These are phyloP conservation scores for Itoplectis maculator DNA, from an alignment of 2,888 invertebrate genomes.

Conservation along the genomic window DNA sequence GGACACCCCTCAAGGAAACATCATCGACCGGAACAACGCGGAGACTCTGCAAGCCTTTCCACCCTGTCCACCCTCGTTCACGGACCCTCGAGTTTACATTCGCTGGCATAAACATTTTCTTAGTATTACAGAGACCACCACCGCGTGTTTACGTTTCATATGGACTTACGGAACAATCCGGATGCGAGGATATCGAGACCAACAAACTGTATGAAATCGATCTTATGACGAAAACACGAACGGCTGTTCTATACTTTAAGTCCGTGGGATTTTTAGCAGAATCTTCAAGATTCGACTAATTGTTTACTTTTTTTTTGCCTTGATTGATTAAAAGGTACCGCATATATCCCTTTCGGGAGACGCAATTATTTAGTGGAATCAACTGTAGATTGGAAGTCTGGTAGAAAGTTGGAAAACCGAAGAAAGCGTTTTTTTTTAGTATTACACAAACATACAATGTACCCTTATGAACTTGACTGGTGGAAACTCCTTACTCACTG, in stretches of 20 bases:
- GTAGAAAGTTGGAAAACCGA: no score
- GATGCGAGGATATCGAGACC: neutral
- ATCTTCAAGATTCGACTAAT: neutral
- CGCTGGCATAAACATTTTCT: constrained; percentile 9
- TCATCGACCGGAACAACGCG: neutral
- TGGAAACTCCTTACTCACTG: no score
- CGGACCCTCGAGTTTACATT: neutral
- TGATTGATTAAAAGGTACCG: no score
- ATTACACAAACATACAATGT: no score
- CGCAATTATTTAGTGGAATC: no score
- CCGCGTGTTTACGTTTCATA: neutral
- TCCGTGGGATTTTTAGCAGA: neutral
- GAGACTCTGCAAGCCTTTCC: neutral
- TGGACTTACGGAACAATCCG: neutral
- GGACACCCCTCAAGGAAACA: neutral
- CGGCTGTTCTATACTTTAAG: neutral
- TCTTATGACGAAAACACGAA: neutral
- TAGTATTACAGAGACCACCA: constrained; percentile 3
- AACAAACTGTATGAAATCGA: neutral
- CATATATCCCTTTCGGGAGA: no score
- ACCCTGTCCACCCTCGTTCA: neutral
- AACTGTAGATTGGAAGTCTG: neutral
- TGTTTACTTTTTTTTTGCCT: neutral
- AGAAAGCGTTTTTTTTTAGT: no score
- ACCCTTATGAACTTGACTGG: no score